phyloP scores from a whole-genome alignment of 2,797 vertebrate genomes.

The Molothrus ater region DNA sequence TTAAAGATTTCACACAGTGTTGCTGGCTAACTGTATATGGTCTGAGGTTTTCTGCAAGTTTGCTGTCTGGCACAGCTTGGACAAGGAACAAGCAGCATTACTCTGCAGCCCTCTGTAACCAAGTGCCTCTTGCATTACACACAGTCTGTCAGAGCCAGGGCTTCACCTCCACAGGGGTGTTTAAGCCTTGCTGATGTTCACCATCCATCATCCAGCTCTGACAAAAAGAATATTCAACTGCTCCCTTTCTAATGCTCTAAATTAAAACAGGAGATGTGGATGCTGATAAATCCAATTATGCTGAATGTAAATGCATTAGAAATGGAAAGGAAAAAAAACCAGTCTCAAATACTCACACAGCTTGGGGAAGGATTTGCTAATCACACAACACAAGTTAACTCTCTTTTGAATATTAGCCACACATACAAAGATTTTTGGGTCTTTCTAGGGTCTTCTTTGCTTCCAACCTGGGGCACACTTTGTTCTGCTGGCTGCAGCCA shows the following conservation, averaged over 20 bases:
- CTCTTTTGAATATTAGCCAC: not conserved
- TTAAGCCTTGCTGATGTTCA: not conserved
- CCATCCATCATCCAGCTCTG: not conserved
- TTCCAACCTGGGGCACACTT: not conserved
- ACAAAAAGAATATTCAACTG: not conserved
- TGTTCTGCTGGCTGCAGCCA: not conserved
- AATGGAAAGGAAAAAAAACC: not conserved
- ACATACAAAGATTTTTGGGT: not conserved
- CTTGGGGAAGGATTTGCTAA: not conserved
- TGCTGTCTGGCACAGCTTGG: slow-evolving; percentile 61
- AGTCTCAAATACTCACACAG: not conserved
- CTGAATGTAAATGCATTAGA: not conserved
- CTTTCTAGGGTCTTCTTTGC: not conserved
- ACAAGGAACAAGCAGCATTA: not conserved
- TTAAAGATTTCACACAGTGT: slow-evolving; percentile 47
- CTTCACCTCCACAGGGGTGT: not conserved
- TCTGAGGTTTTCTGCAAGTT: slow-evolving; percentile 64
- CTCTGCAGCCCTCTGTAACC: slow-evolving; percentile 5
- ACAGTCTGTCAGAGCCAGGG: not conserved
- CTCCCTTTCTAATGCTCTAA: not conserved
- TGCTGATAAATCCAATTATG: not conserved
- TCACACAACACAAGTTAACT: not conserved
- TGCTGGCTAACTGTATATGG: slow-evolving; percentile 66
- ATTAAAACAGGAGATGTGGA: not conserved
- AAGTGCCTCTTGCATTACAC: slow-evolving; percentile 55